Evolutionary conservation across 2,113 vertebrate genomes (phyloP), one percentile per base, ranked within the genome.

Genomic region (Mormyrus lacerda): DNA sequence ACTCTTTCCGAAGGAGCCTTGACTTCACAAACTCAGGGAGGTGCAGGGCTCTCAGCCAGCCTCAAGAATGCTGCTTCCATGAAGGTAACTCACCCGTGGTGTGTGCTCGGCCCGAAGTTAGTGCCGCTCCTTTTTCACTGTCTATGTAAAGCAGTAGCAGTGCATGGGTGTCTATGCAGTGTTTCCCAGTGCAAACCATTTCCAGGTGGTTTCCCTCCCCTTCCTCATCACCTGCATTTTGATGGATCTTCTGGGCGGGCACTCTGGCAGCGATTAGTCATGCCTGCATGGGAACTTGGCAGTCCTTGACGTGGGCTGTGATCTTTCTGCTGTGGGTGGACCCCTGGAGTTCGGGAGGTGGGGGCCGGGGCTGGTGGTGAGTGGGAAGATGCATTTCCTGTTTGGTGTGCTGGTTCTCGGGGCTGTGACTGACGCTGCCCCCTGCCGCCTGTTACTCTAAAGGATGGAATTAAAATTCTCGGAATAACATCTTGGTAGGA

Each of bases 221-320:
- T 13, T 51, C 27, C 69, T 50, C 15, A n/a, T 51, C 45, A 45
- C 73, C 24, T 44, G 47, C 45, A 39, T 47, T 76, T 35, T 79
- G 48, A 88, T 53, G 17, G 88, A 79, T 83, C 88, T 89, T 51
- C 31, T 82, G 35, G 88, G 88, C 88, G 45, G 87, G 3, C 17
- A 79, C 88, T 82, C 88, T 89, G 73, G 76, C 24, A 89, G 50
- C 1, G 45, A 89, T 82, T 89, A 42, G 50, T 82, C 76, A 51
- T 89, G 88, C 27, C 55, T 88, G 87, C 55, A 58, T 69, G 87
- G 55, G 87, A 69, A n/a, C 53, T 27, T 47, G 24, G 87, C 42
- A 58, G 27, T 42, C 58, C 58, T 58, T 88, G 55, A 88, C 10
- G 24, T 69, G 87, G 53, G 7, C 87, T 69, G 39, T n/a, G 55